phyloP scores from a whole-genome alignment of 2,888 invertebrate species.

The Boloria selene region DNA sequence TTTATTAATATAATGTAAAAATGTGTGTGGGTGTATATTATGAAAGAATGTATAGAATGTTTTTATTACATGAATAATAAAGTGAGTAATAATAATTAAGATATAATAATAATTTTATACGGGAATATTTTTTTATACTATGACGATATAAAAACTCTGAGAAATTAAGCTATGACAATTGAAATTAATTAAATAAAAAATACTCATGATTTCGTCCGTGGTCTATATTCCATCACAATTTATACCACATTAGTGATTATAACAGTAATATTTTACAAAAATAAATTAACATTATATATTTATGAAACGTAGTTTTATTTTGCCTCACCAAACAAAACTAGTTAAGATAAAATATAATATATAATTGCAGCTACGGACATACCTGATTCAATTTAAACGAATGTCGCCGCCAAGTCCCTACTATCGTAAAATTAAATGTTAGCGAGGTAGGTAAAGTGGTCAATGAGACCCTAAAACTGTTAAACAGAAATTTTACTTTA shows the following conservation, averaged over 20 bases:
- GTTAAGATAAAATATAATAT: too few species aligned
- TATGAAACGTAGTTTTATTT: slow-evolving; percentile 47
- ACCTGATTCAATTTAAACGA: too few species aligned
- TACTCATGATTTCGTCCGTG: slow-evolving; percentile 50
- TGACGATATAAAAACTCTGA: slow-evolving; percentile 21
- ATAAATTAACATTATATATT: slow-evolving; percentile 68
- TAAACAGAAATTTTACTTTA: too few species aligned
- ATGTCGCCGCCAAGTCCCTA: too few species aligned
- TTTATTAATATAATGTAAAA: slow-evolving; percentile 47
- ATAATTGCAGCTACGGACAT: too few species aligned
- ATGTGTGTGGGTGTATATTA: slow-evolving; percentile 47
- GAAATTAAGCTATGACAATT: slow-evolving; percentile 18
- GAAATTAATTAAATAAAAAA: slow-evolving; percentile 26
- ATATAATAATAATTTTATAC: slow-evolving; percentile 53
- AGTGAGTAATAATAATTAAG: slow-evolving; percentile 53
- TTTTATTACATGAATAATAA: slow-evolving; percentile 45
- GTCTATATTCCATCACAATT: slow-evolving; percentile 74
- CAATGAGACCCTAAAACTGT: too few species aligned
- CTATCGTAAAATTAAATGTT: too few species aligned
- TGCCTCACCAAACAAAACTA: neutral
- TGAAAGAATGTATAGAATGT: slow-evolving; percentile 55
- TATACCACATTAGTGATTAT: slow-evolving; percentile 74
- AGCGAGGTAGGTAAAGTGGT: too few species aligned
- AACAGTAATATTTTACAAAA: slow-evolving; percentile 72
- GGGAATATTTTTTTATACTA: slow-evolving; percentile 33